Base-by-base conservation (phyloP, 2,888 invertebrate genomes). In the Eupsilia transversa region DNA sequence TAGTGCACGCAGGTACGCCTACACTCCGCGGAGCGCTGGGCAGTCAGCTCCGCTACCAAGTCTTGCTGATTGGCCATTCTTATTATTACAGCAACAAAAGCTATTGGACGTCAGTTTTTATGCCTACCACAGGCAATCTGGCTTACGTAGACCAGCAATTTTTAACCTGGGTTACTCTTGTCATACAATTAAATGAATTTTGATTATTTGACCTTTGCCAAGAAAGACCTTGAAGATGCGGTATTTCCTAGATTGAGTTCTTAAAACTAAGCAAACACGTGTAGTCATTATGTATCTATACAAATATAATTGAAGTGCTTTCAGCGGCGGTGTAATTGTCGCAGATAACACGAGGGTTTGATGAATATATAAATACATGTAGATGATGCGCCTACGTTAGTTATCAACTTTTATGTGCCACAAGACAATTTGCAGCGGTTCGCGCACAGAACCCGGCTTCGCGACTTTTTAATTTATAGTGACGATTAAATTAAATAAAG, bases 301-400 rank as follows among this genome's bases (percentile, higher is more conserved):
- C 76, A 84, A 80, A 80, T 84, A 84, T 76, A 76, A 83, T 81
- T 83, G 72, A 82, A 79, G 73, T 74, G 61, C 68, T 65, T 82
- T 76, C 63, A 63, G 68, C 75, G 49, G 30, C 67, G 33, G 33
- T 73, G 49, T 74, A 73, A 80, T 82, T 85, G 56, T 69, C 49
- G n/a, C 27, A 72, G 80, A 85, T 84, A 84, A 75, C 74, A 61
- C 41, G 33, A 72, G n/a, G 57, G 54, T 72, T 77, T 75, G 72
- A n/a, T 56, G 60, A 65, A 68, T 80, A 75, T 86, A 86, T 86
- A 86, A 71, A 77, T 74, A 80, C 72, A 72, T 72, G 74, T 49
- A 52, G 20, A 56, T 38, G 23, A 52, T 56, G 43, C 30, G 30
- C 6, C 52, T 5, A 12, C 23, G 23, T 35, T 68, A 79, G 76